phyloP scores from a whole-genome alignment of 2,113 vertebrate genomes.

The Syrmaticus mikado region DNA sequence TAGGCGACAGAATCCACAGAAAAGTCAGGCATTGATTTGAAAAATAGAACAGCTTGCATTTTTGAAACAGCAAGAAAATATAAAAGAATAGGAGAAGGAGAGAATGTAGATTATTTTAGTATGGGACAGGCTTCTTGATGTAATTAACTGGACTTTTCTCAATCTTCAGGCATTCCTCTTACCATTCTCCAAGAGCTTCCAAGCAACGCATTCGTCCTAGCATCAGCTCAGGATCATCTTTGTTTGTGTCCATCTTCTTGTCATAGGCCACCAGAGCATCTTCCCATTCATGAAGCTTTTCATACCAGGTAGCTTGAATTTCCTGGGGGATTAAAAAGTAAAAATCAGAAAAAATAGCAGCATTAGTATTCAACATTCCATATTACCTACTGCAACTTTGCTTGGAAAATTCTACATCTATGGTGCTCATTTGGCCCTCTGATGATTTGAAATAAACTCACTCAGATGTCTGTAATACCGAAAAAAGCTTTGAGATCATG shows the following conservation, averaged over 20 bases:
- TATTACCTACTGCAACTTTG: background rate
- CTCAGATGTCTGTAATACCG: background rate
- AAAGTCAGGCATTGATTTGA: background rate
- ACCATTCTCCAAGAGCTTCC: conserved; percentile 98
- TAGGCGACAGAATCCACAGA: background rate
- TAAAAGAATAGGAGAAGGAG: background rate
- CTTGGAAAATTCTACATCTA: background rate
- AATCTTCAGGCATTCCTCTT: conserved; percentile 36
- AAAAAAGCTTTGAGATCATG: background rate
- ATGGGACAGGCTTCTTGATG: background rate
- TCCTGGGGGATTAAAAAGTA: conserved; percentile 76
- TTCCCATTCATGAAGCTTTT: conserved; percentile 99
- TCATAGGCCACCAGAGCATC: conserved; percentile 96
- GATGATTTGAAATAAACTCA: background rate
- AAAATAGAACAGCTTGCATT: background rate
- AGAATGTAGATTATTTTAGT: background rate
- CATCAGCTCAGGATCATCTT: conserved; percentile 96
- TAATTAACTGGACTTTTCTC: background rate
- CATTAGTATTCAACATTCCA: background rate
- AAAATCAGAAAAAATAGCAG: background rate
- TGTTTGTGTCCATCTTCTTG: conserved; percentile 98
- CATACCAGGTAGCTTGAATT: conserved; percentile 99
- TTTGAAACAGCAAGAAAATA: background rate
- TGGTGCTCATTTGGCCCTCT: background rate
- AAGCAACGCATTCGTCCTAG: conserved; percentile 97